Base-by-base conservation (phyloP, 1,140 invertebrate species). In the Paralvinella palmiformis region DNA sequence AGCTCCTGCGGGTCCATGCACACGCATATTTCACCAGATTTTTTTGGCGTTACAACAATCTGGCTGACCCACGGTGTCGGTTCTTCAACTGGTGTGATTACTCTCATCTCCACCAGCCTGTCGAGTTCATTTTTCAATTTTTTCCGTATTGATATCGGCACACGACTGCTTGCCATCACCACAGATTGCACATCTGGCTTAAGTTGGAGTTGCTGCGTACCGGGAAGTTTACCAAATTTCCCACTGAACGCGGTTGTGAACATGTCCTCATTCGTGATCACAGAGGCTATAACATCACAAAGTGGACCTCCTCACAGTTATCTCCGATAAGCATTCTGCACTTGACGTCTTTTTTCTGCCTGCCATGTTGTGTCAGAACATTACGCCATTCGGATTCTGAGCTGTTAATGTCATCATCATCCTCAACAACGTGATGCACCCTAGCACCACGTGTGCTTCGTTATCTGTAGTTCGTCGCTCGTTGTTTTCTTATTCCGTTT, bases 1-100 rank as follows among this genome's bases (percentile, higher is more conserved):
- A 69, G 67, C 13, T 59, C 32, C 41, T 67, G 62, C 15, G 66
- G 71, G 56, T 72, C 72, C 3, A 72, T 31, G 37, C 72, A 74
- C 1, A 72, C 62, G 10, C 69, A 20, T 2, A 73, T 22, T 6
- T 52, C 58, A 22, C 66, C 61, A 60, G 63, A 59, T 55, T 62
- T 29, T 41, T 73, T 73, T n/a, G 36, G 20, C 6, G 62, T 62
- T n/a, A 69, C 53, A 0, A 66, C 62, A 32, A 71, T 65, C 32
- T 67, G 64, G 53, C 59, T 66, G 10, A 69, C 59, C 69, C 65
- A 72, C 29, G 50, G 36, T 15, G 69, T 65, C 3, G 69, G 66
- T 58, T 71, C 64, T 7, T 31, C 62, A 1, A 72, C 71, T 52
- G 68, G 65, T 45, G 44, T 50, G 15, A 72, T 59, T 3, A 71